A percentile compares a stretch with the other conserved stretches of the same genome.
Conservation (phyloP, 2,888 invertebrate species). For the Odontocerum albicorne region DNA sequence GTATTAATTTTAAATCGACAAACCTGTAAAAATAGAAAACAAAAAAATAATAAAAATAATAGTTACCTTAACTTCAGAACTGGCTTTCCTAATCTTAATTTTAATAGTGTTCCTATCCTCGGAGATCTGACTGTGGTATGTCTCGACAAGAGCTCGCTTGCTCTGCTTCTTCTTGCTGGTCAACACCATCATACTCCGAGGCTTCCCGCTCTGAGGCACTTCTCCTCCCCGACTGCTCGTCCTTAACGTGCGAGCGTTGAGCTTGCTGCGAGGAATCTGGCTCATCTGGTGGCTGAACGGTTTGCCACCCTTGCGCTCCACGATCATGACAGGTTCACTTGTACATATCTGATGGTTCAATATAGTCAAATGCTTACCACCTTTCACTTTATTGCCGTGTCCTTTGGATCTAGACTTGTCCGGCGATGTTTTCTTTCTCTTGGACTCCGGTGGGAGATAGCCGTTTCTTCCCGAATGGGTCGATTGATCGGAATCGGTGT, state of each 20-base stretch:
- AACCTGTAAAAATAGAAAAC: too few relatives aligned
- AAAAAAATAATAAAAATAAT: too few relatives aligned
- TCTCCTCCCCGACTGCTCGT: too few relatives aligned
- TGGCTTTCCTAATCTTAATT: conserved; percentile 69
- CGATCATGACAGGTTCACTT: conserved; percentile 53
- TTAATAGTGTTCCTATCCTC: conserved; percentile 70
- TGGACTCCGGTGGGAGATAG: conserved; percentile 5
- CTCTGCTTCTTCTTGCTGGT: conserved; percentile 51
- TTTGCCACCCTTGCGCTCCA: conserved; percentile 53
- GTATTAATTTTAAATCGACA: too few relatives aligned
- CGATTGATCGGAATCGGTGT: conserved; percentile 16
- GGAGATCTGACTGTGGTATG: conserved; percentile 62
- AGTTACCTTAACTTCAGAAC: conserved; percentile 40
- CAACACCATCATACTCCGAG: conserved; percentile 50
- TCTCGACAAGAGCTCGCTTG: conserved; percentile 46
- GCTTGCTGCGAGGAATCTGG: conserved; percentile 58
- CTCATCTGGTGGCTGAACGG: conserved; percentile 60
- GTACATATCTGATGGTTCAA: conserved; percentile 42
- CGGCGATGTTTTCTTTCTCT: conserved; percentile 4
- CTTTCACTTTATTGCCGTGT: conserved; percentile 38
- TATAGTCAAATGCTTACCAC: conserved; percentile 58
- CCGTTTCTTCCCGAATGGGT: conserved; percentile 11
- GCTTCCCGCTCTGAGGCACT: conserved; percentile 54
- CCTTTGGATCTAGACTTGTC: not conserved
- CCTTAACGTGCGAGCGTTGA: conserved; percentile 45